Conservation (phyloP, 2,113 vertebrate genomes). For the Tautogolabrus adspersus region DNA sequence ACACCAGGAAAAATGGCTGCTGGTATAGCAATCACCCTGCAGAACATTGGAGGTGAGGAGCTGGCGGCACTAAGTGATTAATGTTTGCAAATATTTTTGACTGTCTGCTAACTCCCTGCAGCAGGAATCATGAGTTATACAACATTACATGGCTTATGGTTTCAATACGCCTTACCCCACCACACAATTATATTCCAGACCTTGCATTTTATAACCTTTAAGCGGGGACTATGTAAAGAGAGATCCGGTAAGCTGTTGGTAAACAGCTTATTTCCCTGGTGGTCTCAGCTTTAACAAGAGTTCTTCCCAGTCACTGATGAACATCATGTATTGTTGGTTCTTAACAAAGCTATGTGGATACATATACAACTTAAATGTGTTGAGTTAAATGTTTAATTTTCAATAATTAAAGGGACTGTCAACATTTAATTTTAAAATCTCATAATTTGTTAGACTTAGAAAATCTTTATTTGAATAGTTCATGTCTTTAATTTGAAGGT, state of each 20-base stretch:
- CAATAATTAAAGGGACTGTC: too few relatives aligned
- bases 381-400: too few relatives aligned
- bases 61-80: background rate
- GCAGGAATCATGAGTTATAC: slow-evolving; percentile 25
- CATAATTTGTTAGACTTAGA: too few relatives aligned
- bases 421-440: too few relatives aligned
- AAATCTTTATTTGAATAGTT: too few relatives aligned
- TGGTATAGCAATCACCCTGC: slow-evolving; percentile 93
- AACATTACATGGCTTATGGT: slow-evolving; percentile 3
- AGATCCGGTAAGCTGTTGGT: background rate
- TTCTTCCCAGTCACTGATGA: background rate
- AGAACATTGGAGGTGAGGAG: slow-evolving; percentile 94
- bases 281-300: background rate
- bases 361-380: background rate
- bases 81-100: background rate
- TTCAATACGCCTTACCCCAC: background rate
- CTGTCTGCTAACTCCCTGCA: slow-evolving; percentile 3
- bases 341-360: background rate
- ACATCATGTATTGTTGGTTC: background rate
- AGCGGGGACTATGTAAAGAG: background rate
- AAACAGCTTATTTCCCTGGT: background rate
- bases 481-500: too few relatives aligned
- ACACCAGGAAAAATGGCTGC: slow-evolving; percentile 95
- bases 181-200: background rate
- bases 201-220: background rate